Evolutionary conservation across 2,888 invertebrate genomes (phyloP).

Genomic region (Fabriciana adippe): DNA sequence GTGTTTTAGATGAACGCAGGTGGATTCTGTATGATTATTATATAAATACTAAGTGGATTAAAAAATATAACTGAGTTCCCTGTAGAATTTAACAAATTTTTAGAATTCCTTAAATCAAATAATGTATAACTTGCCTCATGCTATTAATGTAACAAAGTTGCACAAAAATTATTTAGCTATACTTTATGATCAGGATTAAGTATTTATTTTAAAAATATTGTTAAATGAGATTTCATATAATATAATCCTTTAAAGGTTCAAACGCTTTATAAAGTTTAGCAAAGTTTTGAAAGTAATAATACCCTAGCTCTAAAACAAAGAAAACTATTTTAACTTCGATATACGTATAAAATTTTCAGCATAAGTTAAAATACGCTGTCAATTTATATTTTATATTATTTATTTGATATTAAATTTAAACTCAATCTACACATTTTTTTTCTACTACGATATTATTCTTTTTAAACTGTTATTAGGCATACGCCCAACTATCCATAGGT

Average conservation of each 20-base stretch:
- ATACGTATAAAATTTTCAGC: background rate
- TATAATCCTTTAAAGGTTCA: background rate
- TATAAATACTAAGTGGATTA: too few species aligned
- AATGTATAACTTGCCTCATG: too few species aligned
- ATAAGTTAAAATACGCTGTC: background rate
- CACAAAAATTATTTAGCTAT: background rate
- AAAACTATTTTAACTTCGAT: background rate
- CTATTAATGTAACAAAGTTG: background rate
- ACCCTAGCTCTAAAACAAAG: constrained; percentile 1
- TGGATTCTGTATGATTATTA: too few species aligned
- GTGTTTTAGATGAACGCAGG: too few species aligned
- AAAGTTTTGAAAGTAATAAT: constrained; percentile 7
- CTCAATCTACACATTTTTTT: too few species aligned
- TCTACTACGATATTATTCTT: too few species aligned
- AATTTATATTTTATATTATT: background rate
- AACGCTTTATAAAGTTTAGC: background rate
- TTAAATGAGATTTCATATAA: too few species aligned
- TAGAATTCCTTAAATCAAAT: too few species aligned
- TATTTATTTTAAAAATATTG: background rate
- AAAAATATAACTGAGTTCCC: too few species aligned
- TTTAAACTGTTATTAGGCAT: too few species aligned
- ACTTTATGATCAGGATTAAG: background rate
- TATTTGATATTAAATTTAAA: background rate
- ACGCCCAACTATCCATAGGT: too few species aligned
- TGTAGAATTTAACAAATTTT: too few species aligned